Percentiles rank a stretch among this genome's conserved stretches.
Conservation (phyloP, 2,113 vertebrate species). For the Nothocercus nigrocapillus region DNA sequence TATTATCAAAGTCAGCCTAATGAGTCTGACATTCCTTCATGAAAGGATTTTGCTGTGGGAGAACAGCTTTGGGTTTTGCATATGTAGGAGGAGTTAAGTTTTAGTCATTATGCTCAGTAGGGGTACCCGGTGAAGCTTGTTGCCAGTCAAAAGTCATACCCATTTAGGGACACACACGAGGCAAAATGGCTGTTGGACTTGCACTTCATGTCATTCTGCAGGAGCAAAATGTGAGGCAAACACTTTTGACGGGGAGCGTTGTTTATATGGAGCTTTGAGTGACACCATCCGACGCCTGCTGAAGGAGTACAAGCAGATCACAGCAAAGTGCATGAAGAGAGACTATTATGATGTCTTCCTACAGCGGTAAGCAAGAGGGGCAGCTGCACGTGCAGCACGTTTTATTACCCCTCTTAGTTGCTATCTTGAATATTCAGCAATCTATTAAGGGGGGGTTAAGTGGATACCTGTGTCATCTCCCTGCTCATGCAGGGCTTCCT, state of each 20-base stretch:
- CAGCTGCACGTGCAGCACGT: not conserved
- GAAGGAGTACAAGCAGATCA: constrained; percentile 94
- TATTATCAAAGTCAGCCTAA: not conserved
- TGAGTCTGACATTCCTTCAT: not conserved
- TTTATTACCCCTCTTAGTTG: not conserved
- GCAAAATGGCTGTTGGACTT: not conserved
- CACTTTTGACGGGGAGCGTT: constrained; percentile 95
- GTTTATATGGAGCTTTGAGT: constrained; percentile 90
- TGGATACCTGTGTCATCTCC: not conserved
- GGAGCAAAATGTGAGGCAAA: constrained; percentile 96
- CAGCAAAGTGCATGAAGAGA: constrained; percentile 87
- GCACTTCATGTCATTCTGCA: constrained; percentile 41
- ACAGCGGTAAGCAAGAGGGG: constrained; percentile 81
- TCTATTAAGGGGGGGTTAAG: not conserved
- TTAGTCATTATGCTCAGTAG: not conserved
- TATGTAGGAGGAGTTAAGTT: not conserved
- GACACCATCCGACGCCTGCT: constrained; percentile 89
- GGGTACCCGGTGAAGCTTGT: not conserved
- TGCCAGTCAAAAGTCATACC: not conserved
- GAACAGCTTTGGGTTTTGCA: not conserved
- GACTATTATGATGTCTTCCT: constrained; percentile 93
- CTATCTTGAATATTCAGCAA: not conserved
- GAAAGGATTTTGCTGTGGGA: not conserved
- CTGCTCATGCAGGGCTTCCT: not conserved
- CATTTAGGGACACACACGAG: rapidly evolving